Conservation (phyloP, 2,113 vertebrate species). For the Carollia perspicillata region DNA sequence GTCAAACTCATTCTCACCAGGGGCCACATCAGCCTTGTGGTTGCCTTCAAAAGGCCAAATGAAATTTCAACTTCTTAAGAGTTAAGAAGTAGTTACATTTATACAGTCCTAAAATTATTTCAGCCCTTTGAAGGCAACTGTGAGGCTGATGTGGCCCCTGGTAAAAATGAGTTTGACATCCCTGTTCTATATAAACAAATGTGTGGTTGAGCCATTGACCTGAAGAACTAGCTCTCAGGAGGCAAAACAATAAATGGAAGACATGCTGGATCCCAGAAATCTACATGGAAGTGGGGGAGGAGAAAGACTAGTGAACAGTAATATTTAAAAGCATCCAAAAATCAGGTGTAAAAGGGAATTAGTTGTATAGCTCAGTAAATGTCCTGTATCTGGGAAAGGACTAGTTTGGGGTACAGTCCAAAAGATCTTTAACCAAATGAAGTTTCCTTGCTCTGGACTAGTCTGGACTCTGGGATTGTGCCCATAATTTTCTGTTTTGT, state of each 20-base stretch:
- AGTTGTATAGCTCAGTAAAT: neutral
- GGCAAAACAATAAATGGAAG: conserved; percentile 40
- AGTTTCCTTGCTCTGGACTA: neutral
- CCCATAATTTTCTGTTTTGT: neutral
- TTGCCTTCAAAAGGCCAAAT: too few relatives aligned
- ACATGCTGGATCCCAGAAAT: conserved; percentile 8
- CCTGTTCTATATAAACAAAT: conserved; percentile 19
- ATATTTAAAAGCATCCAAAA: neutral
- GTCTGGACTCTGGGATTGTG: neutral
- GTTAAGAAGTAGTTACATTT: too few relatives aligned
- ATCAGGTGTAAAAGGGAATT: neutral
- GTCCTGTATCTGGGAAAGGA: neutral
- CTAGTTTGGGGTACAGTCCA: neutral
- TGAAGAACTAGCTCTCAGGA: conserved; percentile 11
- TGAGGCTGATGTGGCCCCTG: too few relatives aligned
- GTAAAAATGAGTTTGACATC: too few relatives aligned
- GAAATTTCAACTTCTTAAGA: too few relatives aligned
- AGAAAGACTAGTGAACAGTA: neutral
- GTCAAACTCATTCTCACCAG: too few relatives aligned
- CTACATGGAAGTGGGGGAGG: neutral
- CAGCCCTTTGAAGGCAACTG: too few relatives aligned
- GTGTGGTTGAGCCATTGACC: neutral
- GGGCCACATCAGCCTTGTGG: too few relatives aligned
- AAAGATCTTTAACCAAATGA: neutral
- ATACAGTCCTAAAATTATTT: too few relatives aligned